Base-by-base conservation (phyloP, 2,888 invertebrate genomes). In the Pachycephus smyrnensis region DNA sequence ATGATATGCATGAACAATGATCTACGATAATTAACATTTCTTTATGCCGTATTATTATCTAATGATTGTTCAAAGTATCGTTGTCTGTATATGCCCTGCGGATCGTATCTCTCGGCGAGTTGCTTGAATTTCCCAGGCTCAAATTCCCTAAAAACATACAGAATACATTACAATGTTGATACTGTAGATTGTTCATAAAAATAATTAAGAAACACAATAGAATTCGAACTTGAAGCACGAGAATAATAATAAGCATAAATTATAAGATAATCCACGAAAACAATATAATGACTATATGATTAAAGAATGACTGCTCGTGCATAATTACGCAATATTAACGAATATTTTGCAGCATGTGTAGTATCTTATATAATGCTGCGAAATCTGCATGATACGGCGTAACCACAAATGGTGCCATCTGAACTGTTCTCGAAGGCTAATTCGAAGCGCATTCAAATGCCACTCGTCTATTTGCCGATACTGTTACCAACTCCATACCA, bases 41-140 rank as follows among this genome's bases (percentile, higher is more conserved):
- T 33, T 81, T 69, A 79, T 36, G 80, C 77, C 37, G 75, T 33
- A 55, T 81, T 81, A 71, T 86, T 81, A 12, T 85, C 84, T 11
- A 84, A 78, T 68, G 83, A 77, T 68, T 82, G 80, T 75, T 86
- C 82, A 32, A 86, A 76, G 80, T 88, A 88, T 77, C 81, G 83
- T 32, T 77, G 80, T 75, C 86, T 82, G 74, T 88, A 88, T 73
- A 80, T 83, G 35, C 86, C 85, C 12, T 84, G 76, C 3, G 87
- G 86, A 77, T 88, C 88, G 76, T 85, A 88, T 75, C 82, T 85
- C 30, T 80, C 83, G 33, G 86, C 86, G 30, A 88, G 86, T 35
- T 81, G 82, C 73, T 84, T 80, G 76, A 86, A 87, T 76, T 86
- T 86, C 30, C 79, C 78, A 11, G 85, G 81, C 77, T 86, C 84